Evolutionary conservation across 2,888 invertebrate genomes (phyloP).

Genomic region (Callyntrura guangdongensis): DNA sequence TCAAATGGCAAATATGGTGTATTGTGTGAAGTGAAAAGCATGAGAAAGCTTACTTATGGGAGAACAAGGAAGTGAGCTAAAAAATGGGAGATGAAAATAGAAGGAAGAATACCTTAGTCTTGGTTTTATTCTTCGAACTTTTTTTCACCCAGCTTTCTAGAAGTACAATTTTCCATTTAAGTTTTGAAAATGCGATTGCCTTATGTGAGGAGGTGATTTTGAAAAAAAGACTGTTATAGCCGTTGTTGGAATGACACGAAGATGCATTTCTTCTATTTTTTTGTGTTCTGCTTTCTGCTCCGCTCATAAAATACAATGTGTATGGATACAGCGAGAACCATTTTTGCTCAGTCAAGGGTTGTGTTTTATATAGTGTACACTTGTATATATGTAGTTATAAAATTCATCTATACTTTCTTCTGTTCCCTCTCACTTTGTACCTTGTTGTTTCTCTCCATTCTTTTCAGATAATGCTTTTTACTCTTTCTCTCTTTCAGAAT

Average conservation of each 20-base stretch:
- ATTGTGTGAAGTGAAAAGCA: background rate
- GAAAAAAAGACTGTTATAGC: background rate
- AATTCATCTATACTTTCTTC: conserved; percentile 57
- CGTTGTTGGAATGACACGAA: conserved; percentile 7
- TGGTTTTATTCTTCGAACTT: background rate
- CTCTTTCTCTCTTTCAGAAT: conserved; percentile 40
- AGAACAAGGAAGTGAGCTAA: background rate
- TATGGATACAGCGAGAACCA: background rate
- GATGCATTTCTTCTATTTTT: conserved; percentile 20
- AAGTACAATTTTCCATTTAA: conserved; percentile 1
- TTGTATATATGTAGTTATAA: background rate
- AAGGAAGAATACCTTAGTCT: conserved; percentile 10
- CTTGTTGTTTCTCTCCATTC: background rate
- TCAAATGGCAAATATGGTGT: conserved; percentile 4
- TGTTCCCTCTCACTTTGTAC: conserved; percentile 1
- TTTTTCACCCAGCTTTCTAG: background rate
- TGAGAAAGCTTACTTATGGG: background rate
- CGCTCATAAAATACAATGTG: conserved; percentile 3
- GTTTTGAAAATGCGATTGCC: background rate
- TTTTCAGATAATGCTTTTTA: background rate
- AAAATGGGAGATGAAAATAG: conserved; percentile 17
- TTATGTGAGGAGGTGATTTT: background rate
- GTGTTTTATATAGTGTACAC: background rate
- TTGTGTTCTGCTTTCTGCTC: background rate
- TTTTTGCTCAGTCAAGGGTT: background rate